Evolutionary conservation across 2,888 invertebrate genomes (phyloP).

Genomic region (Rhagium mordax): DNA sequence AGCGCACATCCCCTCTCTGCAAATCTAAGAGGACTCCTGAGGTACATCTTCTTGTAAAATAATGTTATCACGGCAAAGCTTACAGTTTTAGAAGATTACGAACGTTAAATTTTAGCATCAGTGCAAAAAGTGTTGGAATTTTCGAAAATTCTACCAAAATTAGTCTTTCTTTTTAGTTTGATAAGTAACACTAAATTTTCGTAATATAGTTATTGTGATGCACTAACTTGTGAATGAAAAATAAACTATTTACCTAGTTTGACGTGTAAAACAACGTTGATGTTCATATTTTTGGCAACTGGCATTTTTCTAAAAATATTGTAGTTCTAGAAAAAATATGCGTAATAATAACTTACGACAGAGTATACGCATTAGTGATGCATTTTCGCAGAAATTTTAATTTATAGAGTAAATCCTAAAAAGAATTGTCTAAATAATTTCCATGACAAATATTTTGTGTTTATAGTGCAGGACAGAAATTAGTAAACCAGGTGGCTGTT

Average conservation of each 20-base stretch:
- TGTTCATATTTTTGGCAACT: neutral
- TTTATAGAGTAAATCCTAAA: no score
- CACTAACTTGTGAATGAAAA: neutral
- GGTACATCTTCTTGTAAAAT: slow-evolving; percentile 33
- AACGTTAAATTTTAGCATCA: neutral
- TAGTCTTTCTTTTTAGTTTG: neutral
- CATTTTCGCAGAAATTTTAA: no score
- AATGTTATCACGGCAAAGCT: slow-evolving; percentile 21
- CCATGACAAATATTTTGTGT: no score
- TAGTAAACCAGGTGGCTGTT: no score
- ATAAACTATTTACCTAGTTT: neutral
- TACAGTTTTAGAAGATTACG: slow-evolving; percentile 16
- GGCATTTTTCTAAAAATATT: neutral
- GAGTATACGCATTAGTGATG: neutral
- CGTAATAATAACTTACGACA: neutral
- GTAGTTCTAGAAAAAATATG: neutral
- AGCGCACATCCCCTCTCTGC: slow-evolving; percentile 53
- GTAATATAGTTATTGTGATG: neutral
- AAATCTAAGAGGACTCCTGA: slow-evolving; percentile 31
- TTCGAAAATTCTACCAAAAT: neutral
- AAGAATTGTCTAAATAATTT: no score
- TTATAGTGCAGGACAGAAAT: no score
- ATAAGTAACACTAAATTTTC: neutral
- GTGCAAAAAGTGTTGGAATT: neutral
- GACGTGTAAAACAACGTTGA: neutral